These are phyloP conservation scores for Xiphophorus maculatus DNA, from an alignment of 2,113 vertebrate species.

Conservation along the genomic window DNA sequence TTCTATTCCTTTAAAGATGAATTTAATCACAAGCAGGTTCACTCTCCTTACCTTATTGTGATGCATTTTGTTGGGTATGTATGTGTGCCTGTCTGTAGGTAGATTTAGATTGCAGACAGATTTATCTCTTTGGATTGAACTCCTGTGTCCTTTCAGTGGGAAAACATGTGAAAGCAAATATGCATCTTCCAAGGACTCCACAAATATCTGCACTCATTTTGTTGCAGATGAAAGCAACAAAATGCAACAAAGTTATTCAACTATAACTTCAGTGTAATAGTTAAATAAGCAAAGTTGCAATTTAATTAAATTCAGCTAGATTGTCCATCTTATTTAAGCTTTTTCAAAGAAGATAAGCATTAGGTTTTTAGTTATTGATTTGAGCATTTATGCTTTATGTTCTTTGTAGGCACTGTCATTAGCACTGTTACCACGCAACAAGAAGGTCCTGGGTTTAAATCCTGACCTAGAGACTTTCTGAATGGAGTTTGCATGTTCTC, in stretches of 20 bases:
- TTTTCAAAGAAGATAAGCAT: not conserved
- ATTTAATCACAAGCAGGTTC: slow-evolving; percentile 28
- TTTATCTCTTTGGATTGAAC: slow-evolving; percentile 68
- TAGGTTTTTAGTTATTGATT: slow-evolving; percentile 64
- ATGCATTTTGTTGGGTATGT: slow-evolving; percentile 18
- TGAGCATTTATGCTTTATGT: slow-evolving; percentile 35
- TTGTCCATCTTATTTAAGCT: not conserved
- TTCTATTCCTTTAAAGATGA: slow-evolving; percentile 55
- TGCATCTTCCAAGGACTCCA: slow-evolving; percentile 38
- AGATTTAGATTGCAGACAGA: slow-evolving; percentile 52
- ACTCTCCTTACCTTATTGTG: slow-evolving; percentile 25
- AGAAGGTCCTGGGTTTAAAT: not conserved
- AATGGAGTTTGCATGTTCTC: not conserved
- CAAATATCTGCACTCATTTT: slow-evolving; percentile 38
- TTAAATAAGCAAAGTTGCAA: slow-evolving; percentile 22
- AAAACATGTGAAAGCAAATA: slow-evolving; percentile 42
- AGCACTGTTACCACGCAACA: no score
- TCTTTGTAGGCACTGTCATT: no score
- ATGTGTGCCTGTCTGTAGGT: not conserved
- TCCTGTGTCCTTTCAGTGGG: slow-evolving; percentile 58
- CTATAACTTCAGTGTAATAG: slow-evolving; percentile 14
- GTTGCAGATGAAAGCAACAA: slow-evolving; percentile 50
- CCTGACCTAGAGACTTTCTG: not conserved
- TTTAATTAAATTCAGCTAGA: not conserved
- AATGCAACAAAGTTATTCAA: slow-evolving; percentile 9